A percentile compares a stretch with the other conserved stretches of the same genome.
These are phyloP conservation scores for Tinea trinotella DNA, from an alignment of 2,888 invertebrate genomes.

Conservation along the genomic window DNA sequence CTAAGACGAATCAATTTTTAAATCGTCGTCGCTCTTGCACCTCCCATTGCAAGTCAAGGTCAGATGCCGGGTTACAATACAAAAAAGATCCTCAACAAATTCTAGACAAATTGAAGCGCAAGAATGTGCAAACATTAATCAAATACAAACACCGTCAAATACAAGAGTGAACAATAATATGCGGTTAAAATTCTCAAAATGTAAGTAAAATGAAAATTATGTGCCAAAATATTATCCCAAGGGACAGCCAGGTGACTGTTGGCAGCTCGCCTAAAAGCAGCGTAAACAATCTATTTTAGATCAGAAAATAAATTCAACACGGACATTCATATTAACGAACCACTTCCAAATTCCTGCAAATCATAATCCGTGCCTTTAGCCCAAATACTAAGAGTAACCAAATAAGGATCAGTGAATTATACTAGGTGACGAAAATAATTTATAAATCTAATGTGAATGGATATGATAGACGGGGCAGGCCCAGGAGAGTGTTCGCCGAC, in stretches of 20 bases:
- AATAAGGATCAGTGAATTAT: too few species aligned
- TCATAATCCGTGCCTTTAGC: background rate
- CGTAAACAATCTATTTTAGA: conserved; percentile 70
- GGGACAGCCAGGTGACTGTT: conserved; percentile 53
- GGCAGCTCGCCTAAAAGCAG: conserved; percentile 56
- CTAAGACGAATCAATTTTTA: too few species aligned
- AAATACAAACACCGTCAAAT: background rate
- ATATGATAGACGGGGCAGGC: too few species aligned
- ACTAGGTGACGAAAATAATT: too few species aligned
- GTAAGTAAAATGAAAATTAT: conserved; percentile 27
- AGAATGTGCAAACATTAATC: background rate
- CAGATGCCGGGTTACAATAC: too few species aligned
- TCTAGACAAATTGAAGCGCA: background rate
- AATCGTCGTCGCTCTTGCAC: too few species aligned
- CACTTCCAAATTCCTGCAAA: conserved; percentile 22
- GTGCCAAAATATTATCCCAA: conserved; percentile 57
- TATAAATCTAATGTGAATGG: too few species aligned
- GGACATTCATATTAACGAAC: conserved; percentile 39
- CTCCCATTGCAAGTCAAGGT: too few species aligned
- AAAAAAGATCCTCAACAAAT: too few species aligned
- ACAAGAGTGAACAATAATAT: conserved; percentile 7
- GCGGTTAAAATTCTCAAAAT: conserved; percentile 7
- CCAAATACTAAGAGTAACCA: background rate
- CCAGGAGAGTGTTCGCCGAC: too few species aligned
- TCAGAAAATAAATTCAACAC: conserved; percentile 49